Conservation (phyloP, 2,888 invertebrate species). For the Oxystoma pomonae region DNA sequence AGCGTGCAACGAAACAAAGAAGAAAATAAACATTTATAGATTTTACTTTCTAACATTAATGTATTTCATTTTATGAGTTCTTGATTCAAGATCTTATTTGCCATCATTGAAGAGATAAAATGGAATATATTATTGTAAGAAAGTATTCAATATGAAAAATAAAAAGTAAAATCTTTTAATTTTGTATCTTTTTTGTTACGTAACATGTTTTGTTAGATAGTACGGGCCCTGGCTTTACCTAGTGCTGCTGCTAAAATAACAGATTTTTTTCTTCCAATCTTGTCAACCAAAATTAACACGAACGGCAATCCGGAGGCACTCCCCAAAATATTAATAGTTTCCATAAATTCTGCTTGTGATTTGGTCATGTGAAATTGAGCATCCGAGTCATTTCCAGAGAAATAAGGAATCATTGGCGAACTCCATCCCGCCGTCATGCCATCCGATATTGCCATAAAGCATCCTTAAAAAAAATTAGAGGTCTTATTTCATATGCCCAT, state of each 20-base stretch:
- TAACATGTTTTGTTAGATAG: too few relatives aligned
- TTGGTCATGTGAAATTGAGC: constrained; percentile 39
- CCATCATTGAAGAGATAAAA: too few relatives aligned
- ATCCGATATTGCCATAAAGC: constrained; percentile 40
- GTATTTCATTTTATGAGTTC: too few relatives aligned
- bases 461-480: background rate
- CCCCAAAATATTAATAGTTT: constrained; percentile 31
- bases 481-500: too few relatives aligned
- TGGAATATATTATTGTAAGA: too few relatives aligned
- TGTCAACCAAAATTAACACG: constrained; percentile 33
- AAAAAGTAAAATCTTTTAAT: too few relatives aligned
- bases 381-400: constrained; percentile 25
- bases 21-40: too few relatives aligned
- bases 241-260: constrained; percentile 36
- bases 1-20: too few relatives aligned
- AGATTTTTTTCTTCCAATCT: constrained; percentile 37
- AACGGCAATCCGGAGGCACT: constrained; percentile 33
- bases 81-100: too few relatives aligned
- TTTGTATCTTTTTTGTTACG: too few relatives aligned
- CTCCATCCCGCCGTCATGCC: constrained; percentile 46
- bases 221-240: constrained; percentile 30
- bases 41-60: too few relatives aligned
- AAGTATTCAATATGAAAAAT: too few relatives aligned
- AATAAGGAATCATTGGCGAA: constrained; percentile 41
- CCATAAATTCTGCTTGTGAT: constrained; percentile 32